Conservation (phyloP, 2,113 vertebrate genomes). For the Hyla sarda region DNA sequence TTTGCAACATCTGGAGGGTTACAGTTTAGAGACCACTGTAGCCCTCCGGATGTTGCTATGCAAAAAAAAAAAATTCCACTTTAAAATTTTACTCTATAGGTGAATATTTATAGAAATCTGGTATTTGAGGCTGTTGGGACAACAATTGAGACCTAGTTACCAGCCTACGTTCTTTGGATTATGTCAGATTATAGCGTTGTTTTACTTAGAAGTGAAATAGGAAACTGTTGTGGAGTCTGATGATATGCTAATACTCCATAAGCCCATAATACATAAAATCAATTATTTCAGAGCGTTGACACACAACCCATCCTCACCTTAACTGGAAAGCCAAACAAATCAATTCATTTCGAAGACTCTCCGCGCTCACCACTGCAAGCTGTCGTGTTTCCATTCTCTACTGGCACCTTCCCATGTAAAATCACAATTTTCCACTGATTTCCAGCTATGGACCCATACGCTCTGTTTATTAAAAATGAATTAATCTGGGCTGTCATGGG, state of each 20-base stretch:
- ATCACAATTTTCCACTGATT: conserved; percentile 50
- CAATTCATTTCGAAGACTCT: conserved; percentile 30
- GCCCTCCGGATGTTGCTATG: too few relatives aligned
- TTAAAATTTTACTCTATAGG: too few relatives aligned
- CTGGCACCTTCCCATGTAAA: conserved; percentile 52
- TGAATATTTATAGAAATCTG: not conserved
- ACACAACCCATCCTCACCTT: conserved; percentile 4
- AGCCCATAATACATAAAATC: conserved; percentile 41
- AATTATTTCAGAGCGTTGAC: conserved; percentile 40
- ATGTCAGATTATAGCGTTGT: not conserved
- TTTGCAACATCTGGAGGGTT: too few relatives aligned
- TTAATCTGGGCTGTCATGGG: conserved; percentile 44
- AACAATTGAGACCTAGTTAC: conserved; percentile 11
- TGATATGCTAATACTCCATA: conserved; percentile 31
- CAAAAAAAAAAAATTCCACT: too few relatives aligned
- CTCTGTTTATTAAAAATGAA: conserved; percentile 53
- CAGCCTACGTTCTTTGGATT: not conserved
- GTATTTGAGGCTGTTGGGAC: not conserved
- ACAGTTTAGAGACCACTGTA: too few relatives aligned
- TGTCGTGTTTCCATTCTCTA: conserved; percentile 29
- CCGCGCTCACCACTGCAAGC: conserved; percentile 13
- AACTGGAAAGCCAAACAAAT: conserved; percentile 46
- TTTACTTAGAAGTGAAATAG: not conserved
- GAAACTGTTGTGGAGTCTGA: not conserved
- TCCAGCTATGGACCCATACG: conserved; percentile 42